Conservation (phyloP, 2,888 invertebrate genomes). For the Emmelina monodactyla region DNA sequence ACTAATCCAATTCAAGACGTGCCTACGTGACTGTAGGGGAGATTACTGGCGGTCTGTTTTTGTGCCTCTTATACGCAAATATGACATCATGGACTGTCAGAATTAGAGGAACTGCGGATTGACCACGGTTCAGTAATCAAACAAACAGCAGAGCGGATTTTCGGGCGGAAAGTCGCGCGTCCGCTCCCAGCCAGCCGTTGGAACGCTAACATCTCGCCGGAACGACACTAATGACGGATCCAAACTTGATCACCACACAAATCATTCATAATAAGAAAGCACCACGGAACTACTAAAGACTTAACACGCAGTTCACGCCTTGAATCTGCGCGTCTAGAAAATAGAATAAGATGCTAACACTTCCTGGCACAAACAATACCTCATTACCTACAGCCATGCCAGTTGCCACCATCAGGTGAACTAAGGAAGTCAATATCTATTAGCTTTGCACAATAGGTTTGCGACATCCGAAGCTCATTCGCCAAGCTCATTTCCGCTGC, state of each 20-base stretch:
- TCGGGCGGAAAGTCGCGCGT: constrained; percentile 6
- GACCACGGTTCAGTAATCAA: neutral
- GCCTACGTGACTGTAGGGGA: no score
- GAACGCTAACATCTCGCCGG: constrained; percentile 30
- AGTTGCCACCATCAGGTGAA: constrained; percentile 43
- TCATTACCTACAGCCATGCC: constrained; percentile 46
- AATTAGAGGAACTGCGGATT: neutral
- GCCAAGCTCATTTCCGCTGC: constrained; percentile 57
- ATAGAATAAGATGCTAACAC: constrained; percentile 41
- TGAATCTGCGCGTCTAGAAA: constrained; percentile 33
- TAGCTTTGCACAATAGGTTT: constrained; percentile 63
- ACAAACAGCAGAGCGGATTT: constrained; percentile 1
- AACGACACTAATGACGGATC: constrained; percentile 3
- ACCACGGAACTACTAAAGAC: constrained; percentile 18
- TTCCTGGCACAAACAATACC: constrained; percentile 49
- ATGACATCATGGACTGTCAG: no score
- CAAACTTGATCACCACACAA: neutral
- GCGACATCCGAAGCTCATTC: constrained; percentile 67
- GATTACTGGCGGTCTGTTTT: no score
- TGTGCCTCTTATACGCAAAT: no score
- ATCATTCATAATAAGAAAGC: neutral
- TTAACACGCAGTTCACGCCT: constrained; percentile 32
- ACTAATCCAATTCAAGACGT: no score
- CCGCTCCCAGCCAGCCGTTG: constrained; percentile 36
- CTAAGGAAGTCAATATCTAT: constrained; percentile 65